Percentiles rank a stretch among this genome's conserved stretches.
Conservation (phyloP, 2,888 invertebrate genomes). For the Microplitis deprimator region DNA sequence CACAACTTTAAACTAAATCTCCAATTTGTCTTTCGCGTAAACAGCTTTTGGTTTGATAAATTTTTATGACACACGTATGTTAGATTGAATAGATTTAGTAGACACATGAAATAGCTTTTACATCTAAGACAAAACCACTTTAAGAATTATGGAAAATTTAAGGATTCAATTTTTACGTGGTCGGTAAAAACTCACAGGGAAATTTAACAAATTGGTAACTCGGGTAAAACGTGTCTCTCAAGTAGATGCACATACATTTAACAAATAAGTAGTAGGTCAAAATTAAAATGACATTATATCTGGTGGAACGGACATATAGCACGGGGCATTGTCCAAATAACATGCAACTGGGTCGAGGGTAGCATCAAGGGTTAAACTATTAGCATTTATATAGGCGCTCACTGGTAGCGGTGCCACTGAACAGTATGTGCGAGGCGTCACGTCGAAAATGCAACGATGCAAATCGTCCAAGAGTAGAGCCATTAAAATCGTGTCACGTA, state of each 20-base stretch:
- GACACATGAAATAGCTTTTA: not conserved
- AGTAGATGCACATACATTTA: not conserved
- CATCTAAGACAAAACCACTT: not conserved
- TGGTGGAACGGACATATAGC: slow-evolving; percentile 33
- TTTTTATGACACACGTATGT: not conserved
- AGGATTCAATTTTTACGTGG: not conserved
- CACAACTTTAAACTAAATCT: not conserved
- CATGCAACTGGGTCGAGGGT: slow-evolving; percentile 49
- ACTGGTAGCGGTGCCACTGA: slow-evolving; percentile 20
- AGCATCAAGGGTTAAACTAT: slow-evolving; percentile 49
- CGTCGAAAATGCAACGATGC: slow-evolving; percentile 58
- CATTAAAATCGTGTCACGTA: slow-evolving; percentile 58
- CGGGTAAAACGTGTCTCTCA: not conserved
- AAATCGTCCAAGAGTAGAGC: slow-evolving; percentile 48
- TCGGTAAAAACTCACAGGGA: not conserved
- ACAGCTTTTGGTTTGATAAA: not conserved
- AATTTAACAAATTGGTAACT: not conserved
- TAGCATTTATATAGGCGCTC: slow-evolving; percentile 58
- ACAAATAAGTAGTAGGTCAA: not conserved
- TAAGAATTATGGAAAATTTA: not conserved
- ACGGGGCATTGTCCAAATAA: slow-evolving; percentile 43
- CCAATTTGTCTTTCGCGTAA: not conserved
- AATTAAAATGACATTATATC: not conserved
- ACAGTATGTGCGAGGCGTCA: slow-evolving; percentile 42
- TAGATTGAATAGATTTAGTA: not conserved